Base-by-base conservation (phyloP, 2,888 invertebrate genomes). In the Synanthedon formicaeformis region DNA sequence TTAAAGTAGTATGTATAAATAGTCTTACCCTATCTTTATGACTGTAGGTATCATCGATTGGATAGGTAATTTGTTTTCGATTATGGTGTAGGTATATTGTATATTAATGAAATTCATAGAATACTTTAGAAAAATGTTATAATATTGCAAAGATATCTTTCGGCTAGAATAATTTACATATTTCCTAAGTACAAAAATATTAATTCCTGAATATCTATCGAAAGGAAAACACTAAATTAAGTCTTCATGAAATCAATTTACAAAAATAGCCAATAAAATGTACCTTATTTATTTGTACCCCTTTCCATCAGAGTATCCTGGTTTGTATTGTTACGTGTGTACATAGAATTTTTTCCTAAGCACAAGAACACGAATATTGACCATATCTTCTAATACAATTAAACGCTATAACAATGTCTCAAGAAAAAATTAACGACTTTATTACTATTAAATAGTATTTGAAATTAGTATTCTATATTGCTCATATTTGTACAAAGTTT, bases 401-500 rank as follows among this genome's bases (percentile, higher is more conserved):
- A 78, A 77, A 74, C 69, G 65, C 73, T 81, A 76, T 83, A 83
- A 78, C 80, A 84, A 79, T 79, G 68, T 72, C 68, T 69, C 65
- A 63, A 80, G 74, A 77, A 76, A 81, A 34, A 80, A 79, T 73
- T 75, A 81, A 81, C 76, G 71, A 77, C 66, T 70, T 63, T 78
- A 75, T 58, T 54, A 50, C 56, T 57, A 60, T 56, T 57, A 54
- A 55, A 60, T 71, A 72, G 60, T 74, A 73, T 72, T 78, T 75
- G 67, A 80, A 81, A 74, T 78, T 73, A 75, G 62, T 73, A 76
- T 76, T 74, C 82, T 86, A 87, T 87, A 87, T 87, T 87, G 87
- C 87, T 87, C 77, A 75, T 82, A 72, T 86, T 87, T 87, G 87
- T 87, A 87, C 87, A 86, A 85, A 83, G 85, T 85, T 87, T 80